Evolutionary conservation across 1,140 invertebrate genomes (phyloP).

Genomic region (Drosophila navojoa): DNA sequence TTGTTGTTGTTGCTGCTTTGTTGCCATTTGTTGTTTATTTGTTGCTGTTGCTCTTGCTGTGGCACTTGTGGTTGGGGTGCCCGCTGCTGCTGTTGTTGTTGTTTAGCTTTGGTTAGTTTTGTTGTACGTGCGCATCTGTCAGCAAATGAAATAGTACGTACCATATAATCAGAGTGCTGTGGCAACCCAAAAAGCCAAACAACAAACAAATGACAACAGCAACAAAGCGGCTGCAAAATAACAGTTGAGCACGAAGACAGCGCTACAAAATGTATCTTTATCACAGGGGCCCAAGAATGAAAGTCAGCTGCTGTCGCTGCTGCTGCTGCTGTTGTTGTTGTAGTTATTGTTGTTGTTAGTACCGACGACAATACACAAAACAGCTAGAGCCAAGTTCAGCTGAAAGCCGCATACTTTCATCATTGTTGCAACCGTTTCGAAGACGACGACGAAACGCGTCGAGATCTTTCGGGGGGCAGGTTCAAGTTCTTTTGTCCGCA

Average conservation of each 20-base stretch:
- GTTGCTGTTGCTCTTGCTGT: neutral
- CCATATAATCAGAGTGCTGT: constrained; percentile 66
- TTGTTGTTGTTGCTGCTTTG: neutral
- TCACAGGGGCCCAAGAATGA: constrained; percentile 60
- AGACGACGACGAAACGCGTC: too few species aligned
- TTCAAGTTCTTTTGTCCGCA: constrained; percentile 36
- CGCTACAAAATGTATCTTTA: constrained; percentile 59
- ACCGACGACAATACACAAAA: constrained; percentile 21
- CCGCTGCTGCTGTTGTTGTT: constrained; percentile 1
- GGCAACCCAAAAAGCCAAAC: constrained; percentile 64
- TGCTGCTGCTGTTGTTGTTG: neutral
- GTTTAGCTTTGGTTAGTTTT: constrained; percentile 18
- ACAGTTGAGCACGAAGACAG: constrained; percentile 13
- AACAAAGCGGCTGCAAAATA: constrained; percentile 22
- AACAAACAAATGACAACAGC: constrained; percentile 38
- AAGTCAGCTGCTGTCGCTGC: constrained; percentile 47
- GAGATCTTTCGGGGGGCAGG: neutral
- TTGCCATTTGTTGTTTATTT: neutral
- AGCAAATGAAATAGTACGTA: constrained; percentile 69
- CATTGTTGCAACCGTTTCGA: constrained; percentile 24
- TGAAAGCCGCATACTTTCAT: constrained; percentile 28
- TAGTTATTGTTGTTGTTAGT: constrained; percentile 11
- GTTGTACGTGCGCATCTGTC: constrained; percentile 53
- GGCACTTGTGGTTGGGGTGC: constrained; percentile 15
- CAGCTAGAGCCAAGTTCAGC: constrained; percentile 22